Percentiles rank a stretch among this genome's conserved stretches.
Conservation (phyloP, 2,888 invertebrate species). For the Tetropium fuscum region DNA sequence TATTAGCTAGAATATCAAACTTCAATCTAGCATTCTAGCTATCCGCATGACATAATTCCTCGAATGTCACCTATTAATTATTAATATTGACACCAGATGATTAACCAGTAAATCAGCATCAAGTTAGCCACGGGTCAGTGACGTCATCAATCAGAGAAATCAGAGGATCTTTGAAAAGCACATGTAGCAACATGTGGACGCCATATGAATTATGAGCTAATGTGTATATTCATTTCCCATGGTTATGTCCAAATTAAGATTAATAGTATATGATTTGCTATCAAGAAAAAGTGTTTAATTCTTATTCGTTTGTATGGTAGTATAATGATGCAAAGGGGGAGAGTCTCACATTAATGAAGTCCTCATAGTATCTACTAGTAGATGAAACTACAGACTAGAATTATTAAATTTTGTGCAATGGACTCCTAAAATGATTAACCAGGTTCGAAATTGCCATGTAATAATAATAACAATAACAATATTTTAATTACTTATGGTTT, state of each 20-base stretch:
- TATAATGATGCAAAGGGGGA: too few relatives aligned
- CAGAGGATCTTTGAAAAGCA: slow-evolving; percentile 49
- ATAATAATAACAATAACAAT: too few relatives aligned
- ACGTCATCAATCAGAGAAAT: slow-evolving; percentile 61
- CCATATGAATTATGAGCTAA: slow-evolving; percentile 49
- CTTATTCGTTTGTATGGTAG: not conserved
- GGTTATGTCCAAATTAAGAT: slow-evolving; percentile 14
- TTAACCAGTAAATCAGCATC: slow-evolving; percentile 38
- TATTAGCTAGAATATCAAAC: not conserved
- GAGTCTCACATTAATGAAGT: too few relatives aligned
- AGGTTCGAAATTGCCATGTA: too few relatives aligned
- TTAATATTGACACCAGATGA: slow-evolving; percentile 32
- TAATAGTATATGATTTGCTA: slow-evolving; percentile 17
- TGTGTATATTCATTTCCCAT: slow-evolving; percentile 36
- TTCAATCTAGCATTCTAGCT: too few relatives aligned
- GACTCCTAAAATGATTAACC: too few relatives aligned
- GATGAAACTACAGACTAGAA: too few relatives aligned
- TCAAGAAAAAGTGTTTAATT: not conserved
- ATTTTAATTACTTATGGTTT: too few relatives aligned
- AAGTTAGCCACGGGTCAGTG: slow-evolving; percentile 59
- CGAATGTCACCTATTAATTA: slow-evolving; percentile 24
- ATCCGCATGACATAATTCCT: slow-evolving; percentile 4
- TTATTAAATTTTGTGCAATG: too few relatives aligned
- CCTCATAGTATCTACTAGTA: too few relatives aligned
- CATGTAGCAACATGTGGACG: slow-evolving; percentile 53